Base-by-base conservation (phyloP, 2,113 vertebrate genomes). In the Salvelinus alpinus region DNA sequence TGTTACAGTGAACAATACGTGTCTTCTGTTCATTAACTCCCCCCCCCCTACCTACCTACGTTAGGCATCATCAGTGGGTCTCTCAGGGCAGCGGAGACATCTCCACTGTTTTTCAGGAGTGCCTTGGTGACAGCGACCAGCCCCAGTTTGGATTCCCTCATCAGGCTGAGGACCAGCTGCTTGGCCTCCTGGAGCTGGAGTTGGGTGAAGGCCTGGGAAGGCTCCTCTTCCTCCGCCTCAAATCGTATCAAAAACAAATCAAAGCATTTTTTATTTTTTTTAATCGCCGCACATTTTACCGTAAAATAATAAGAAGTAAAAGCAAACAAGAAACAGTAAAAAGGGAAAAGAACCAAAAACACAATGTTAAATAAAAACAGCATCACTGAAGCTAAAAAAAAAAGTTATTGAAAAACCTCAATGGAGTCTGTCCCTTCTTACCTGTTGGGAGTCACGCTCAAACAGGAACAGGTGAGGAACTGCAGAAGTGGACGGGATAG, bases 51-150 rank as follows among this genome's bases (percentile, higher is more conserved):
- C 51, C 51, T 54, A 54, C 51, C 51, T 54, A 5, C 3, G 1
- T 18, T 54, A 18, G 51, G 12, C 51, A 54, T 18, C 12, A 54
- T 54, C 51, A 54, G 51, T 54, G 14, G 90, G 75, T 95, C 95
- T 5, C 87, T 78, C 2, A 73, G 88, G 0, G 95, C 94, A 13
- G 90, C 90, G 20, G 90, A 84, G 38, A 94, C 78, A 9, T 98
- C 95, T 57, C 97, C 97, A 0, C 89, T 97, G 84, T 95, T 95
- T 84, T 94, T 98, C 74, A 98, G 80, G 62, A 99, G 91, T 0
- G 95, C 94, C 83, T 96, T 97, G 59, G 94, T 96, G 27, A 98
- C 95, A 16, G 87, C 91, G 3, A 84, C 82, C 3, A 99, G 81
- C 87, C 95, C 94, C 83, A 91, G 62, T 14, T 89, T 77, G 0